Base-by-base conservation (phyloP, 2,113 vertebrate genomes). In the Boleophthalmus pectinirostris region DNA sequence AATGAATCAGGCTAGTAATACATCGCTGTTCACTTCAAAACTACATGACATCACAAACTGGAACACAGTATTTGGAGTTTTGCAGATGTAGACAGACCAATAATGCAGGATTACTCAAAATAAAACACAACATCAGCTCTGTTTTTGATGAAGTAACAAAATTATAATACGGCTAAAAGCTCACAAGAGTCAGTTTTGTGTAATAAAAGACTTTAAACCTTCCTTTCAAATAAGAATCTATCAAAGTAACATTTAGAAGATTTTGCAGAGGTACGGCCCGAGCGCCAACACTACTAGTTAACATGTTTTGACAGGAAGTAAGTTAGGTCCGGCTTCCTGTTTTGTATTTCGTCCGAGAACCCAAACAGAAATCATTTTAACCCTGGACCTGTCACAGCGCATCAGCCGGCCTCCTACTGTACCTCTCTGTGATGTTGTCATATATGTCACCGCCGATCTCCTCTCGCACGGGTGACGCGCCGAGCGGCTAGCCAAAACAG, bases 231-330 rank as follows among this genome's bases (percentile, higher is more conserved):
- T 45, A 45, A 45, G 8, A 47, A 14, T 46, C 15, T 5, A 6
- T 7, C 16, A 20, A 16, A 6, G 51, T 11, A 8, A 10, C 9
- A 11, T 54, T 54, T 54, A 9, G 2, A 21, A 54, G 51, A 7
- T n/a, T 54, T 54, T n/a, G 1, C 20, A 6, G 10, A 11, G 20
- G 7, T 21, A 54, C 51, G n/a, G 18, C 51, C 20, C 51, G 7
- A n/a, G 51, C 51, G 23, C 56, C 24, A 58, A 58, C 56, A 58
- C 56, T 58, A 25, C 56, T 24, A 58, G 56, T 14, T 85, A 80
- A 87, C 80, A 0, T 2, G 69, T 78, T 80, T 8, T 89, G 85
- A 88, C 86, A 86, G 69, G 33, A 58, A 75, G 76, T 65, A 68
- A 82, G 65, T 82, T 68, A 66, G 13, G 15, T 81, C 77, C 51